Percentiles rank a stretch among this genome's conserved stretches.
Conservation (phyloP, 2,113 vertebrate genomes). For the Neogobius melanostomus region DNA sequence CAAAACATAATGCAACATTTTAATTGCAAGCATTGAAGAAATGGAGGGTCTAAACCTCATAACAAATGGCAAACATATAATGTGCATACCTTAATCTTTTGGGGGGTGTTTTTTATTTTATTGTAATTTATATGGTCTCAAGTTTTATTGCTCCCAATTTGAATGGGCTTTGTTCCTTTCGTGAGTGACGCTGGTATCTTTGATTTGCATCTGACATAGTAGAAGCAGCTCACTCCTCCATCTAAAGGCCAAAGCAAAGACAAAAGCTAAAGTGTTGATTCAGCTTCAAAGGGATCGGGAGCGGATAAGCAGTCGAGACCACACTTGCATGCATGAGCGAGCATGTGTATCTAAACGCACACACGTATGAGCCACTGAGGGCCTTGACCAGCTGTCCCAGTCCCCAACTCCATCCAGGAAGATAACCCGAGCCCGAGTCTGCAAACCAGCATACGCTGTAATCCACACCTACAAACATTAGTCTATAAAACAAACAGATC, state of each 20-base stretch:
- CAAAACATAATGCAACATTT: too few species aligned
- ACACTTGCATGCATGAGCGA: constrained; percentile 24
- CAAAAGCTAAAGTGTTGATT: constrained; percentile 68
- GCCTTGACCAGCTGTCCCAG: constrained; percentile 68
- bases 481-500: not conserved
- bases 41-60: too few species aligned
- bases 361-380: constrained; percentile 42
- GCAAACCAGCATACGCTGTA: constrained; percentile 17
- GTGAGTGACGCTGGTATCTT: not conserved
- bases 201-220: not conserved
- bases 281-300: constrained; percentile 64
- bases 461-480: constrained; percentile 38
- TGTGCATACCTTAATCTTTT: too few species aligned
- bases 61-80: too few species aligned
- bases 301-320: constrained; percentile 53
- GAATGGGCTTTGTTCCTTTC: not conserved
- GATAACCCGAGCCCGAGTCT: constrained; percentile 7
- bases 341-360: constrained; percentile 34
- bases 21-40: too few species aligned
- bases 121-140: too few species aligned
- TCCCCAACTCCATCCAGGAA: constrained; percentile 40
- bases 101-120: too few species aligned
- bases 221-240: constrained; percentile 33
- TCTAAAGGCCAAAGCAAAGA: constrained; percentile 50
- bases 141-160: too few species aligned